These are phyloP conservation scores for Orchestes rusci DNA, from an alignment of 2,888 invertebrate genomes.

Conservation along the genomic window DNA sequence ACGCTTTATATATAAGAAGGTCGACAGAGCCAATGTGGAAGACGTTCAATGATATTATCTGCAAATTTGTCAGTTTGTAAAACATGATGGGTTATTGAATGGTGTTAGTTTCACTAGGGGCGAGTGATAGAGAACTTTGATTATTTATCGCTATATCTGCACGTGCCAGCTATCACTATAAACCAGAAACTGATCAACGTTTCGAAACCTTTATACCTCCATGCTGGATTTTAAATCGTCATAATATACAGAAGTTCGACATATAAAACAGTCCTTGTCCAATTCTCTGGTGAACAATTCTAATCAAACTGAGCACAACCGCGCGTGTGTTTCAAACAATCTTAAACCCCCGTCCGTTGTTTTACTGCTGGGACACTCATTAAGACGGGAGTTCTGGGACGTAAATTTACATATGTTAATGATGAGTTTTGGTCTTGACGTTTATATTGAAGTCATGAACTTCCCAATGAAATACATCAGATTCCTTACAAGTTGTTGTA, in stretches of 20 bases:
- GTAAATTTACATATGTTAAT: too few species aligned
- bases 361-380: conserved; percentile 13
- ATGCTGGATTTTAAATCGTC: too few species aligned
- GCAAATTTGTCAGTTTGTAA: conserved; percentile 18
- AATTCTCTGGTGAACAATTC: conserved; percentile 16
- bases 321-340: conserved; percentile 17
- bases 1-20: conserved; percentile 8
- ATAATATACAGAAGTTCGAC: conserved; percentile 15
- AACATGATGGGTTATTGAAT: too few species aligned
- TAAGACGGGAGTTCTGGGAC: too few species aligned
- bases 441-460: not conserved
- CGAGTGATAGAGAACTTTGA: too few species aligned
- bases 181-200: too few species aligned
- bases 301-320: conserved; percentile 15
- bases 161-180: too few species aligned
- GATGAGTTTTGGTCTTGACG: conserved; percentile 12
- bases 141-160: too few species aligned
- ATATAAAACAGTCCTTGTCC: conserved; percentile 12
- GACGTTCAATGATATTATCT: conserved; percentile 15
- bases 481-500: too few species aligned
- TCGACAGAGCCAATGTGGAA: conserved; percentile 1
- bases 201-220: too few species aligned
- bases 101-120: too few species aligned
- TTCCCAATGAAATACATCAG: too few species aligned
- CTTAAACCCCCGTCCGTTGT: conserved; percentile 17